Evolutionary conservation across 2,797 vertebrate genomes (phyloP), one percentile per base, ranked within the genome.

Genomic region (Brachyalestes nurse): DNA sequence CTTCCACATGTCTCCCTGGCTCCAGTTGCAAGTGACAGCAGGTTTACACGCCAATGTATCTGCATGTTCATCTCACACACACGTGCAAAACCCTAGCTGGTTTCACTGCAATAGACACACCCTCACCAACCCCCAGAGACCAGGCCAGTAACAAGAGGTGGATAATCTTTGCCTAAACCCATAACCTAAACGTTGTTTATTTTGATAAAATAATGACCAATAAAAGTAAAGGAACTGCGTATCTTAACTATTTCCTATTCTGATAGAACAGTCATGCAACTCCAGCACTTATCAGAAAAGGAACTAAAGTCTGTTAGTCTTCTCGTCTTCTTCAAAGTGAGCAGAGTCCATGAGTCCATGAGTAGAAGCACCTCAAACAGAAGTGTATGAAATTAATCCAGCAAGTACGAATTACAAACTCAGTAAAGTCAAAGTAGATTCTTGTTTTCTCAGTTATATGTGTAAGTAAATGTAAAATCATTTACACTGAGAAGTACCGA

Each of bases 11-110:
- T 80, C 51, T 86, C 87, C 49, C 25, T 67, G 76, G 64, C 53
- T 92, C 90, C 69, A 55, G 89, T 91, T 90, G 78, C 89, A 81
- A 65, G 60, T 83, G 71, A 88, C 80, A 83, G 83, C 77, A 69
- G 67, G 47, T 67, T 62, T 72, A 28, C 66, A 61, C 34, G 42
- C 65, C 40, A 7, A 70, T 13, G 25, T 34, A 34, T 10, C 0
- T 5, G 14, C 69, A 62, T 34, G 1, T 51, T 57, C 51, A 51
- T 34, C 23, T 49, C 72, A 69, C 64, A 80, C 74, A 75, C 78
- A 69, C 23, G 82, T 73, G 42, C 67, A 74, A 55, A 78, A 34
- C 4, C n/a, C 1, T 13, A 60, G 16, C 21, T 38, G 85, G 84
- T 82, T 19, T 7, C 67, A 13, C 3, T 17, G 42, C 66, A 49